phyloP scores from a whole-genome alignment of 2,888 invertebrate genomes.

The Rhogogaster chlorosoma region DNA sequence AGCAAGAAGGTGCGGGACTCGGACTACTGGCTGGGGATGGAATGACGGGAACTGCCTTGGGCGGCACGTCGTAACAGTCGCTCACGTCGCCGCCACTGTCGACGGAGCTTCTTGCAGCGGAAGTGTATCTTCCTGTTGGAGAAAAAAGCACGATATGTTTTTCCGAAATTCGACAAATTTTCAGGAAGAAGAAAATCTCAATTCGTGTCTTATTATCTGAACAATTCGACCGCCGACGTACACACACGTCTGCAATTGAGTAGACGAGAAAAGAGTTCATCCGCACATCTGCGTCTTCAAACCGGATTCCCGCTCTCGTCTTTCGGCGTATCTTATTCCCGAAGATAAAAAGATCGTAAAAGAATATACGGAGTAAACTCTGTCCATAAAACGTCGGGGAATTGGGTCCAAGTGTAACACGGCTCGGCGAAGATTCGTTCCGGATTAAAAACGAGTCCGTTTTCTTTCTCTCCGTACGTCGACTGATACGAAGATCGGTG shows the following conservation, averaged over 20 bases:
- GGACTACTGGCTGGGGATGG: conserved; percentile 80
- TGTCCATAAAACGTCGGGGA: background rate
- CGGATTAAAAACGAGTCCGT: too few species aligned
- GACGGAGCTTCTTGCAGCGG: conserved; percentile 68
- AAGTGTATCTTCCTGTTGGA: conserved; percentile 68
- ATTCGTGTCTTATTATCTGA: too few species aligned
- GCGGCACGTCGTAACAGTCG: conserved; percentile 83
- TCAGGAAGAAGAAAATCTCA: too few species aligned
- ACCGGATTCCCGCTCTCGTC: background rate
- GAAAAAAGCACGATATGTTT: too few species aligned
- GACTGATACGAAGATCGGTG: too few species aligned
- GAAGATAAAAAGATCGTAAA: background rate
- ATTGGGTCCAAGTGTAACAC: background rate
- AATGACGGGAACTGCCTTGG: conserved; percentile 81
- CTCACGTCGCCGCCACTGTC: conserved; percentile 71
- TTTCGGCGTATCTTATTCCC: background rate
- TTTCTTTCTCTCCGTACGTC: too few species aligned
- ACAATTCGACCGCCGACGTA: background rate
- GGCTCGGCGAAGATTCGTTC: too few species aligned
- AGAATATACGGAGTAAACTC: background rate
- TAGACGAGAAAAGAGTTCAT: background rate
- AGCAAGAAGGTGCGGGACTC: conserved; percentile 79
- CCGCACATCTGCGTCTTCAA: conserved; percentile 13
- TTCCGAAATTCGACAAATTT: background rate
- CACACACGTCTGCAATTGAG: background rate